phyloP scores from a whole-genome alignment of 2,113 vertebrate genomes.

The Pseudorasbora parva region DNA sequence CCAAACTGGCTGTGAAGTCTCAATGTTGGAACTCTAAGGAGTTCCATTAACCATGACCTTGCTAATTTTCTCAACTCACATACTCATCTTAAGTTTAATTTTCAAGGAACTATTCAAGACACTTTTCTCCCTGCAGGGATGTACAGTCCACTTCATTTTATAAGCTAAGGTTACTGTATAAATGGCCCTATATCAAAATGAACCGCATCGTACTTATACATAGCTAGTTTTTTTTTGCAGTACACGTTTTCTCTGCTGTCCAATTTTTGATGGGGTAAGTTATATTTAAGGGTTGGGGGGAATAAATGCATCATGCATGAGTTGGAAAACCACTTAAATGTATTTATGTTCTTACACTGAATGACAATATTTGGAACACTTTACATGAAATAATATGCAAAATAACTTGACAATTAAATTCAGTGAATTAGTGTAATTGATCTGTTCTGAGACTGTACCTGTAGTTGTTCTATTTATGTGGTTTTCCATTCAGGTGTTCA shows the following conservation, averaged over 20 bases:
- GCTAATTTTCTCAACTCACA: slow-evolving; percentile 51
- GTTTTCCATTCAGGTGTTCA: neutral
- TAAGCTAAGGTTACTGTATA: slow-evolving; percentile 28
- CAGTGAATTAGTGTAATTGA: neutral
- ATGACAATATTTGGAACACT: neutral
- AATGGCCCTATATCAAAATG: slow-evolving; percentile 1
- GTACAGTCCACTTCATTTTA: slow-evolving; percentile 41
- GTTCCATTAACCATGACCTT: slow-evolving; percentile 59
- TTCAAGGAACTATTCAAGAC: slow-evolving; percentile 44
- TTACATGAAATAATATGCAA: neutral
- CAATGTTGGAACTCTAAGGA: slow-evolving; percentile 43
- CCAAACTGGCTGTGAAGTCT: slow-evolving; percentile 59
- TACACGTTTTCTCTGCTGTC: neutral
- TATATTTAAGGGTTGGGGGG: neutral
- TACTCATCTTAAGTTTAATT: slow-evolving; percentile 53
- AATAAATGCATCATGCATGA: slow-evolving; percentile 17
- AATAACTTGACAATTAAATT: neutral
- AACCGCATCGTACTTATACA: neutral
- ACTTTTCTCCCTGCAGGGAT: slow-evolving; percentile 29
- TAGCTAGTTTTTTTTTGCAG: neutral
- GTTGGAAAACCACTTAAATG: neutral
- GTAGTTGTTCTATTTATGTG: neutral
- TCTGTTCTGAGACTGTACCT: neutral
- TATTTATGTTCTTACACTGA: neutral
- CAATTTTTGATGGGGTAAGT: slow-evolving; percentile 5